phyloP scores from a whole-genome alignment of 2,888 invertebrate species.

The Dasysyrphus albostriatus region DNA sequence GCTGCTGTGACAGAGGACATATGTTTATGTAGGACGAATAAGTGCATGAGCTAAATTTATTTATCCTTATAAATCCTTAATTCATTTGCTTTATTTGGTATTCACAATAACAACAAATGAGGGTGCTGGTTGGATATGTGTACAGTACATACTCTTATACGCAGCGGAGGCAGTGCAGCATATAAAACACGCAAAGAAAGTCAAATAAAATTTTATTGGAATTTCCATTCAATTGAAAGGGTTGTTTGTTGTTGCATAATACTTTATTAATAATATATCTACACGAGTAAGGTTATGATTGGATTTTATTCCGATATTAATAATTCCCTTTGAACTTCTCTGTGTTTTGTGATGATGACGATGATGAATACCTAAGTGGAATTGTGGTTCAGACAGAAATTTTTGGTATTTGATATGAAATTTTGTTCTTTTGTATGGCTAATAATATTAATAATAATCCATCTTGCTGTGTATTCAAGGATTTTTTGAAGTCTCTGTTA shows the following conservation, averaged over 20 bases:
- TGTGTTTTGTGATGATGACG: not conserved
- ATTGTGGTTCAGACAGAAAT: slow-evolving; percentile 14
- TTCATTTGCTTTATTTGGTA: slow-evolving; percentile 47
- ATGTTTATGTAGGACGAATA: slow-evolving; percentile 10
- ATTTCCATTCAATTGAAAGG: slow-evolving; percentile 25
- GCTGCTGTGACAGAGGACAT: not conserved
- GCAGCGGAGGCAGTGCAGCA: not conserved
- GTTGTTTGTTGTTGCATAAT: slow-evolving; percentile 1
- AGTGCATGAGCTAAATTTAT: slow-evolving; percentile 52
- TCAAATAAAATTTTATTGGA: slow-evolving; percentile 33
- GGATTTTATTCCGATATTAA: slow-evolving; percentile 30
- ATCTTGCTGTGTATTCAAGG: not conserved
- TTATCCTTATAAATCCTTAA: slow-evolving; percentile 54
- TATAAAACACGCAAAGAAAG: slow-evolving; percentile 11
- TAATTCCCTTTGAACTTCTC: slow-evolving; percentile 29
- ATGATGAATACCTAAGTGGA: slow-evolving; percentile 11
- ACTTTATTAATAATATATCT: too few relatives aligned
- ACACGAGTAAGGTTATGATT: not conserved
- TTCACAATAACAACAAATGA: slow-evolving; percentile 8
- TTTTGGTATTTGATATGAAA: slow-evolving; percentile 4
- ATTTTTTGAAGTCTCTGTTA: not conserved
- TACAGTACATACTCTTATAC: not conserved
- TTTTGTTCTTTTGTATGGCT: not conserved
- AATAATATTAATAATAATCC: not conserved
- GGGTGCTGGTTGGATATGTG: too few relatives aligned